Conservation (phyloP, 2,113 vertebrate genomes). For the Hemicordylus capensis region DNA sequence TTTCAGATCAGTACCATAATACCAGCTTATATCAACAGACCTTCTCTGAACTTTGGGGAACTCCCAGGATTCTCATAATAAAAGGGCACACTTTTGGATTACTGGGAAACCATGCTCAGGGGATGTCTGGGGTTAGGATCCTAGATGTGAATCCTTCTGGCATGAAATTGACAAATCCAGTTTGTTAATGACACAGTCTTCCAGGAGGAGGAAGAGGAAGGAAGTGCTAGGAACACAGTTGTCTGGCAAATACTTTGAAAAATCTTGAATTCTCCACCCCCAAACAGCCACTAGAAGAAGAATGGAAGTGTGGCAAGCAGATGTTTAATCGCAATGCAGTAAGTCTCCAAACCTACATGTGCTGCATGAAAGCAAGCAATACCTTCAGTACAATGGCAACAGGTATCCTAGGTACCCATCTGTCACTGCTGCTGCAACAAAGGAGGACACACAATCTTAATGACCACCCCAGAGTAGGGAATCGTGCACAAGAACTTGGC, state of each 20-base stretch:
- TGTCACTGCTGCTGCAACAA: neutral
- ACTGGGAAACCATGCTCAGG: neutral
- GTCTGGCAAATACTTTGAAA: neutral
- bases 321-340: neutral
- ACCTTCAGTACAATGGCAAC: neutral
- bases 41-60: neutral
- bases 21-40: neutral
- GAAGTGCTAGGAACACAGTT: neutral
- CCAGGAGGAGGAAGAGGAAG: rapidly evolving
- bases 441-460: neutral
- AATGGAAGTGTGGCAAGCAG: neutral
- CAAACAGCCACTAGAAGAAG: neutral
- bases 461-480: neutral
- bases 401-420: neutral
- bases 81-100: neutral
- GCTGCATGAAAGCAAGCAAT: neutral
- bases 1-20: conserved; percentile 8
- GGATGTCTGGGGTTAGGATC: rapidly evolving
- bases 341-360: neutral
- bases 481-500: neutral
- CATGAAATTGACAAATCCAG: neutral
- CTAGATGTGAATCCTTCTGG: neutral
- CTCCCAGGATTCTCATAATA: neutral
- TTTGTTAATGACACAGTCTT: neutral
- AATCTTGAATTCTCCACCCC: neutral